phyloP scores from a whole-genome alignment of 2,888 invertebrate genomes.

The Lasioglossum morio region DNA sequence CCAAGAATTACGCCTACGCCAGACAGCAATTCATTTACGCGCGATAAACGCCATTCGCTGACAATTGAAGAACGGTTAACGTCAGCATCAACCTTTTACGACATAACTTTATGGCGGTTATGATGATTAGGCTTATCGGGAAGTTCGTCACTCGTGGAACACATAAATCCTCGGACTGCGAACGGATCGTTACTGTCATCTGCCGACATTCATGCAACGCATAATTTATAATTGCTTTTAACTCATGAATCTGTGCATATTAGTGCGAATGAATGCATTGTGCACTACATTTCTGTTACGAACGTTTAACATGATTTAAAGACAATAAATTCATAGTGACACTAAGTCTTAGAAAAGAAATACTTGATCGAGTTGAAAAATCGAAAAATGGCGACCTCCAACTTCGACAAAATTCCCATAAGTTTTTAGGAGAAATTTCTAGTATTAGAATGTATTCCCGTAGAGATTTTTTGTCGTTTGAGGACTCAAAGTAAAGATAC shows the following conservation, averaged over 20 bases:
- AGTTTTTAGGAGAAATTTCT: too few species aligned
- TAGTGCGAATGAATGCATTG: background rate
- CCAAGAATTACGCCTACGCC: constrained; percentile 20
- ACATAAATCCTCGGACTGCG: background rate
- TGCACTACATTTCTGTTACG: too few species aligned
- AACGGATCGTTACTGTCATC: background rate
- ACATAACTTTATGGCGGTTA: background rate
- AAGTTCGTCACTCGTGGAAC: background rate
- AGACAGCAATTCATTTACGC: constrained; percentile 40
- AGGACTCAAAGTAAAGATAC: too few species aligned
- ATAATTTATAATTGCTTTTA: background rate
- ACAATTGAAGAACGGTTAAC: constrained; percentile 40
- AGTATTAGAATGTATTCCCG: too few species aligned
- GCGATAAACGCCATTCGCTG: constrained; percentile 32
- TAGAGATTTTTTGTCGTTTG: too few species aligned
- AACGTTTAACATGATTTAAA: too few species aligned
- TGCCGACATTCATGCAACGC: background rate
- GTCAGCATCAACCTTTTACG: constrained; percentile 47
- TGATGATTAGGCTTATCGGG: background rate
- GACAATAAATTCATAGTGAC: too few species aligned
- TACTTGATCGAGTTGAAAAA: too few species aligned
- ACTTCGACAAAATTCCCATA: too few species aligned
- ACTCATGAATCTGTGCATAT: background rate
- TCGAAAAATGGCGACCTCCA: too few species aligned
- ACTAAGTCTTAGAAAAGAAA: too few species aligned